phyloP scores from a whole-genome alignment of 2,888 invertebrate genomes.

The Venusia cambrica region DNA sequence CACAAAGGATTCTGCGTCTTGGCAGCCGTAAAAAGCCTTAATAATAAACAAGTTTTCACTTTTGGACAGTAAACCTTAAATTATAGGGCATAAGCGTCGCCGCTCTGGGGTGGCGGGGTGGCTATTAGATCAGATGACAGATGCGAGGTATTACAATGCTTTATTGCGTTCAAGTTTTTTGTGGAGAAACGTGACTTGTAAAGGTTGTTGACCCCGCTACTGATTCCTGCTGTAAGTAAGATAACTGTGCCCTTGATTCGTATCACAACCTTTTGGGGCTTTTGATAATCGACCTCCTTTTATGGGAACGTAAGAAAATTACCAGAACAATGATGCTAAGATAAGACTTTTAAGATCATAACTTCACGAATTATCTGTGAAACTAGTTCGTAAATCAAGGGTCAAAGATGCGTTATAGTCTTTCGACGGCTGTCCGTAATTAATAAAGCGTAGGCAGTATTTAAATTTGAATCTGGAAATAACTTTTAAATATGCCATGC shows the following conservation, averaged over 20 bases:
- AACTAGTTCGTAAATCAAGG: slow-evolving; percentile 29
- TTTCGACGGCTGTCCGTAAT: slow-evolving; percentile 43
- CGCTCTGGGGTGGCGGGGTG: slow-evolving; percentile 52
- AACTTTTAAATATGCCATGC: slow-evolving; percentile 55
- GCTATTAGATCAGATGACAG: slow-evolving; percentile 69
- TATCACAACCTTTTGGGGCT: slow-evolving; percentile 52
- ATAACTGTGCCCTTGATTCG: slow-evolving; percentile 51
- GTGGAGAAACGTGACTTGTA: slow-evolving; percentile 60
- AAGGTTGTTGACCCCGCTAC: slow-evolving; percentile 62
- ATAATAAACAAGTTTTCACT: slow-evolving; percentile 59
- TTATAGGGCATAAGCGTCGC: slow-evolving; percentile 59
- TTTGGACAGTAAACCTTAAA: slow-evolving; percentile 67
- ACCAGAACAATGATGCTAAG: slow-evolving; percentile 32
- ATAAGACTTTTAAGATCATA: slow-evolving; percentile 29
- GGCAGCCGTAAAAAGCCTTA: slow-evolving; percentile 53
- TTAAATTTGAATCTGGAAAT: slow-evolving; percentile 65
- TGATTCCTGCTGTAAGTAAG: slow-evolving; percentile 57
- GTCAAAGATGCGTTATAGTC: slow-evolving; percentile 36
- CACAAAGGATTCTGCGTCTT: slow-evolving; percentile 52
- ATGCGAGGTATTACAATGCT: slow-evolving; percentile 65
- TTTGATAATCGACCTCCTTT: slow-evolving; percentile 42
- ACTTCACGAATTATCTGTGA: slow-evolving; percentile 29
- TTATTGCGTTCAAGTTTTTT: slow-evolving; percentile 62
- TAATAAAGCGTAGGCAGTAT: slow-evolving; percentile 58
- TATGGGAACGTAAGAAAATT: slow-evolving; percentile 35